These are phyloP conservation scores for Sebastes taczanowskii DNA, from an alignment of 2,797 vertebrate species.

Conservation along the genomic window DNA sequence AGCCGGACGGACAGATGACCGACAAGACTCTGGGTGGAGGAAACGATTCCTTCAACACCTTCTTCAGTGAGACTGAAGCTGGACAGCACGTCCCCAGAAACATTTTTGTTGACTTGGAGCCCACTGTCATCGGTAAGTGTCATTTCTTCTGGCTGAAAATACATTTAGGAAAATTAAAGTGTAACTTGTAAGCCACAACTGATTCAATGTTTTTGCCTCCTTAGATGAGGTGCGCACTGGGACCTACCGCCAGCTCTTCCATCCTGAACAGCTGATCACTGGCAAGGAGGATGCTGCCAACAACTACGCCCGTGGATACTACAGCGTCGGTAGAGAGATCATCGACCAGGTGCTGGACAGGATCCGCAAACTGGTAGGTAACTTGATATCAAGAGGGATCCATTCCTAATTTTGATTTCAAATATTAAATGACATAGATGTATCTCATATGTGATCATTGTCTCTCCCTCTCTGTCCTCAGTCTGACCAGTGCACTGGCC, in stretches of 20 bases:
- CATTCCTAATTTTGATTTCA: background rate
- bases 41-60: conserved; percentile 68
- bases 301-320: conserved; percentile 79
- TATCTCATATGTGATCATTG: background rate
- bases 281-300: conserved; percentile 81
- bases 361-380: conserved; percentile 74
- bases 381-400: background rate
- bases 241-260: conserved; percentile 73
- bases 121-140: conserved; percentile 69
- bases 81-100: conserved; percentile 72
- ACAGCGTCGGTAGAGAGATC: conserved; percentile 80
- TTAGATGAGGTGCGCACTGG: conserved; percentile 75
- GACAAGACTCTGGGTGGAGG: conserved; percentile 62
- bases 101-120: conserved; percentile 74
- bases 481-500: conserved; percentile 76
- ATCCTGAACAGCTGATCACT: conserved; percentile 78
- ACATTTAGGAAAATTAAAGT: background rate
- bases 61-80: conserved; percentile 73
- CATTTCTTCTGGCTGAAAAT: background rate
- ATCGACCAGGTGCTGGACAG: conserved; percentile 77
- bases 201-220: background rate
- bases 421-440: background rate
- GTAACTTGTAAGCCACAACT: no score
- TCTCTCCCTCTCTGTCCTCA: conserved; percentile 21
- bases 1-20: conserved; percentile 67